Base-by-base conservation (phyloP, 2,113 vertebrate species). In the Columbina picui region DNA sequence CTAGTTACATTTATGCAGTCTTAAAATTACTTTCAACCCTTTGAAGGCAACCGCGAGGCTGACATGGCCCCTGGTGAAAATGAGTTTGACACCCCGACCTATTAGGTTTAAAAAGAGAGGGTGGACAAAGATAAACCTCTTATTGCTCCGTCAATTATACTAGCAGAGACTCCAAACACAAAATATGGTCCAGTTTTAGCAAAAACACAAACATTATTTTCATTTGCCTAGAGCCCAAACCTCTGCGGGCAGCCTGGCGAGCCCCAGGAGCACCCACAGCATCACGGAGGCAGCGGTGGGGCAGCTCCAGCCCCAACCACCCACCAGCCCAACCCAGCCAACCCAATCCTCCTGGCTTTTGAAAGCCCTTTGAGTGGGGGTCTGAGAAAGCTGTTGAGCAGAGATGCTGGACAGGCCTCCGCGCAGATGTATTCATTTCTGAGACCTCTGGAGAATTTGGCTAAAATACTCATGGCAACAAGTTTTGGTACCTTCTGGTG, bases 81-180 rank as follows among this genome's bases (percentile, higher is more conserved):
- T 45, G 18, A 45, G 43, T 45, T 45, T 45, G 43, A 45, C 43
- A 45, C 43, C 18, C 18, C 43, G 43, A 45, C 43, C 43, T 18
- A 14, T 39, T 53, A 38, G 53, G 65, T 84, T 94, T 89, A 75
- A 87, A 78, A 67, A 84, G 91, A 74, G 90, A 86, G 71, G 76
- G 5, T 76, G 3, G 60, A 84, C 53, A 16, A 88, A 92, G 56
- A 89, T 87, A 95, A 94, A 90, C 79, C 88, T 94, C 90, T 95
- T 89, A 89, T 1, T 89, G 86, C 83, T 87, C 80, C 65, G 43
- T 52, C 64, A 63, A 2, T 92, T 94, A 87, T 57, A 89, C 83
- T 60, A 60, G 49, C 22, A 78, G 39, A 87, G 83, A 69, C 65
- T 89, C 69, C n/a, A 41, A 79, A 79, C 2, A 8, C 41, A 65